Evolutionary conservation across 2,797 vertebrate genomes (phyloP), one percentile per base, ranked within the genome.

Genomic region (Tokudaia muenninki): DNA sequence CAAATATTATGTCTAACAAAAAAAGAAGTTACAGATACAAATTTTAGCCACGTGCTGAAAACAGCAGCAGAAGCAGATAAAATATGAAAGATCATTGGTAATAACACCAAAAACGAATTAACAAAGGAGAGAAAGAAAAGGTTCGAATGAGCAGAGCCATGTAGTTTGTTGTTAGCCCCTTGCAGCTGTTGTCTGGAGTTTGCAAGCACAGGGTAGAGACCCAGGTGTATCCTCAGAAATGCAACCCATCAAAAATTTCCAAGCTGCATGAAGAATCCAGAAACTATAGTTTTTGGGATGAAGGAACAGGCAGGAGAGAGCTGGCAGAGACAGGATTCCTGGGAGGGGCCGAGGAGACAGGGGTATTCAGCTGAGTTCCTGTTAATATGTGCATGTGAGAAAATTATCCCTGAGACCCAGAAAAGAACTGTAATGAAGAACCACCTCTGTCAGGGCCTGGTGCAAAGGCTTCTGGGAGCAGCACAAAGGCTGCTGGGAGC

Each of bases 301-400:
- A 65, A 44, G 52, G 31, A 4, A 10, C 11, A 4, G 17, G 11
- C 3, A 0, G 29, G 14, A 55, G 17, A 83, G 29, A 55, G 26
- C 29, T 63, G 31, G 14, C 9, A 34, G n/a, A 87, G n/a, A 24
- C 13, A 52, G 47, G 34, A 2, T 24, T 26, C n/a, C 6, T 8
- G 29, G 21, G 80, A 6, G 2, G 5, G 29, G 22, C 22, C 0
- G 17, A 26, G 63, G n/a, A 29, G 9, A 10, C 24, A 8, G 7
- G 1, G 3, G 29, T 26, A 24, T 21, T 34, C n/a, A 50, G 29
- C 63, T 57, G 55, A 65, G 63, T 6, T 6, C 6, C 10, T 37
- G 16, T 7, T 17, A 16, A 75, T 44, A 3, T 3, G 0, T 1
- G n/a, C 2, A 3, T 37, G 13, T 9, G 44, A n/a, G 52, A 13